These are phyloP conservation scores for Brachionus asplanchnoidis DNA, from an alignment of 1,140 invertebrate genomes.

Conservation along the genomic window DNA sequence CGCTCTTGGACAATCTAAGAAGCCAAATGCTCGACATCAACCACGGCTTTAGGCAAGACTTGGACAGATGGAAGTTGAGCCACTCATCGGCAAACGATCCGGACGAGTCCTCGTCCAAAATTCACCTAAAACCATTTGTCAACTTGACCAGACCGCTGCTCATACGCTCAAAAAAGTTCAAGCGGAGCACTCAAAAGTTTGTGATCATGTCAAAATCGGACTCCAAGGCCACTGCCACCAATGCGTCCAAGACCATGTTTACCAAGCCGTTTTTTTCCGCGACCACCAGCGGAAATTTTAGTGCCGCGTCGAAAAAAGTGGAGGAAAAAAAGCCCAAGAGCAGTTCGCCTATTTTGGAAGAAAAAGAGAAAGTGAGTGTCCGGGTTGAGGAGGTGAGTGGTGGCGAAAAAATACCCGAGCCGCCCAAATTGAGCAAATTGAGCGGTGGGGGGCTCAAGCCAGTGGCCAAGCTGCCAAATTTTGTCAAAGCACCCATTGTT, in stretches of 20 bases:
- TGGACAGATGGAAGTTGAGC: background rate
- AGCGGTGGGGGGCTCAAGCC: background rate
- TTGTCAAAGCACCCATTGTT: constrained; percentile 5
- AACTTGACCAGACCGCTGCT: constrained; percentile 29
- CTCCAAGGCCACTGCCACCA: background rate
- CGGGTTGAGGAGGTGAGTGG: background rate
- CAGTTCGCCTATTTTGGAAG: background rate
- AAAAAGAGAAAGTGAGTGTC: background rate
- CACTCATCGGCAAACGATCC: background rate
- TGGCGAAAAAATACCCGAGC: background rate
- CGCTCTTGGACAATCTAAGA: background rate
- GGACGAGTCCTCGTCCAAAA: background rate
- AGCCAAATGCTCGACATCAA: constrained; percentile 28
- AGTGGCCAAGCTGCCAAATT: background rate
- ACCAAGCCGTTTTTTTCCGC: constrained; percentile 22
- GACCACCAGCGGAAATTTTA: background rate
- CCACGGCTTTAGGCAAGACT: background rate
- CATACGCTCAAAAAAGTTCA: constrained; percentile 3
- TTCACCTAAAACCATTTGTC: constrained; percentile 28
- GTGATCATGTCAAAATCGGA: background rate
- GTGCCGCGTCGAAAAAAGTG: background rate
- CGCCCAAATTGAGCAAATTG: background rate
- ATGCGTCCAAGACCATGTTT: background rate
- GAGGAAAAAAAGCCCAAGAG: background rate
- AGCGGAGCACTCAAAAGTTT: constrained; percentile 6